These are phyloP conservation scores for Cryptomyrus ogoouensis DNA, from an alignment of 2,113 vertebrate genomes.

Conservation along the genomic window DNA sequence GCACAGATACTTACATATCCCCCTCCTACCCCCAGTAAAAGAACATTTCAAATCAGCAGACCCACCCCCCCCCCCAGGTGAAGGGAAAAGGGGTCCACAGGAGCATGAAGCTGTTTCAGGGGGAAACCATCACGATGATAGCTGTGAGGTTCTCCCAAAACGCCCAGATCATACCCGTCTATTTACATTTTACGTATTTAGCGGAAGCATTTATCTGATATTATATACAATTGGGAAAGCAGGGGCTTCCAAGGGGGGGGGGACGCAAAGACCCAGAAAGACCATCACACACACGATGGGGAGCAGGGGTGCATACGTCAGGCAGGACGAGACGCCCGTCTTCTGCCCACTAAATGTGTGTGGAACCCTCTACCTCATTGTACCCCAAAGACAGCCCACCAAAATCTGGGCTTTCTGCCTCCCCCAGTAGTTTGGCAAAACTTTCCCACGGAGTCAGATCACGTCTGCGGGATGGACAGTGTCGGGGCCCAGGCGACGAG, in stretches of 20 bases:
- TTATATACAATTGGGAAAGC: not conserved
- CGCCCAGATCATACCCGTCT: not conserved
- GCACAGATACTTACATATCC: constrained; percentile 29
- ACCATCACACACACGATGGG: too few species aligned
- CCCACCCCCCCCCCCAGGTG: too few species aligned
- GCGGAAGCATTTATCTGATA: not conserved
- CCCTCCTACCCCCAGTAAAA: not conserved
- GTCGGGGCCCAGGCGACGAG: not conserved
- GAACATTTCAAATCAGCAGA: not conserved
- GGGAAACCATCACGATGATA: not conserved
- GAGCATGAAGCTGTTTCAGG: not conserved
- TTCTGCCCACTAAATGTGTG: not conserved
- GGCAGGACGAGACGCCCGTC: not conserved
- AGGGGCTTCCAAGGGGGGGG: not conserved
- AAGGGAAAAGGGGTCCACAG: not conserved
- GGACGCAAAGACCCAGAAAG: too few species aligned
- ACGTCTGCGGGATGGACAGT: not conserved
- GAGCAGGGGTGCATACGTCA: not conserved
- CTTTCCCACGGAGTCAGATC: not conserved
- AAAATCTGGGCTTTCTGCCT: not conserved
- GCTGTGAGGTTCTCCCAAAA: not conserved
- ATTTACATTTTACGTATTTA: not conserved
- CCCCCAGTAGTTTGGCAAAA: not conserved
- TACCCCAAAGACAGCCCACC: not conserved
- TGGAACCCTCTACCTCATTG: not conserved